These are phyloP conservation scores for Neodon shergylaensis DNA, from an alignment of 2,113 vertebrate genomes.

Conservation along the genomic window DNA sequence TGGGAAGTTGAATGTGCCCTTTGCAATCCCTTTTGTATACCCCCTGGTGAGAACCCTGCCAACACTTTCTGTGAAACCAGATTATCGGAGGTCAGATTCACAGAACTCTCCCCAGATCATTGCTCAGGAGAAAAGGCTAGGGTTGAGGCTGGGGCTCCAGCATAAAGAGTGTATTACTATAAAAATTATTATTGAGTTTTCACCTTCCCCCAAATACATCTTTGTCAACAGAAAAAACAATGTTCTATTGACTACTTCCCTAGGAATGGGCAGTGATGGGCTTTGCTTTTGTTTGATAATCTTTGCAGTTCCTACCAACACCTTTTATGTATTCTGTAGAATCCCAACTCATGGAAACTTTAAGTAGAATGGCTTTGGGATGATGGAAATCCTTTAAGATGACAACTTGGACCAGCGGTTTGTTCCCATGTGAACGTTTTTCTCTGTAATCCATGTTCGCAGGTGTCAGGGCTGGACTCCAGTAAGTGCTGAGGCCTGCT, in stretches of 20 bases:
- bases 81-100: neutral
- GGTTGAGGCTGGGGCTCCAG: neutral
- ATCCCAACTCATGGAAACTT: neutral
- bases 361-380: slow-evolving; percentile 6
- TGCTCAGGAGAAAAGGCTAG: neutral
- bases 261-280: neutral
- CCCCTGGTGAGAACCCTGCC: neutral
- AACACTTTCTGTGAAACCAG: neutral
- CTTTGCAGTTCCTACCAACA: slow-evolving; percentile 55
- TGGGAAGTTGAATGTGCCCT: neutral
- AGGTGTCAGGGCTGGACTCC: neutral
- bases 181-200: slow-evolving; percentile 16
- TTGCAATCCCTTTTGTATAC: neutral
- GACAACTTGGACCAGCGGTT: neutral
- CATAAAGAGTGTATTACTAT: neutral
- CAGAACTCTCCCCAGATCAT: neutral
- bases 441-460: neutral
- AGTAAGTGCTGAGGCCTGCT: neutral
- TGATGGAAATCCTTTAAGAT: neutral
- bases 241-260: slow-evolving; percentile 21
- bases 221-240: neutral
- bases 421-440: neutral
- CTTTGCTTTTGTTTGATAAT: slow-evolving; percentile 58
- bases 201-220: neutral
- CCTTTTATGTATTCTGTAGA: slow-evolving; percentile 14